A percentile compares a stretch with the other conserved stretches of the same genome.
Evolutionary conservation across 2,888 invertebrate species (phyloP).

Genomic region (Hedya salicella): DNA sequence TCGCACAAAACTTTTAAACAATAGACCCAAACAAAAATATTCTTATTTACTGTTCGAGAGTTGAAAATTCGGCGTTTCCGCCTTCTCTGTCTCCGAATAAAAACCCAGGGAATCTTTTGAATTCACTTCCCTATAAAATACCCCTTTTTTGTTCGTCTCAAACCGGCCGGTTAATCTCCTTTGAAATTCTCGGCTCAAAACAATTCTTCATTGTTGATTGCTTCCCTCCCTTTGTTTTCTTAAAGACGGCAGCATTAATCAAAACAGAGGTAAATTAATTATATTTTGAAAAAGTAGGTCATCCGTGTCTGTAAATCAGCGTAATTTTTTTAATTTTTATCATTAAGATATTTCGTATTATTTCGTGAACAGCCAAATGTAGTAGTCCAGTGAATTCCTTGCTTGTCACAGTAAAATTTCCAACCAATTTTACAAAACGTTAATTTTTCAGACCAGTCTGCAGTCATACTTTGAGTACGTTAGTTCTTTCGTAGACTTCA

Average conservation of each 20-base stretch:
- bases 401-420: too few relatives aligned
- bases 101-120: constrained; percentile 33
- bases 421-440: too few relatives aligned
- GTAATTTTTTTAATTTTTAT: too few relatives aligned
- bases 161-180: constrained; percentile 41
- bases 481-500: too few relatives aligned
- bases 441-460: too few relatives aligned
- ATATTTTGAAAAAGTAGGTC: not conserved
- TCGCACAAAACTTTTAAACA: not conserved
- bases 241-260: constrained; percentile 40
- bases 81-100: constrained; percentile 23
- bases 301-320: not conserved
- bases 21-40: constrained; percentile 27
- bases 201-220: constrained; percentile 43
- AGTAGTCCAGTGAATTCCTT: too few relatives aligned
- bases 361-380: too few relatives aligned
- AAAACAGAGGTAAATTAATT: constrained; percentile 23
- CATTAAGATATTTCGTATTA: too few relatives aligned
- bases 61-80: constrained; percentile 40
- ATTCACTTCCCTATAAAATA: constrained; percentile 32
- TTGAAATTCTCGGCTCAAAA: constrained; percentile 34
- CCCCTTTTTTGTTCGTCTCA: constrained; percentile 40
- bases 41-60: constrained; percentile 40
- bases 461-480: too few relatives aligned
- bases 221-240: constrained; percentile 42